Evolutionary conservation across 2,113 vertebrate species (phyloP).

Genomic region (Actinemys pallida): DNA sequence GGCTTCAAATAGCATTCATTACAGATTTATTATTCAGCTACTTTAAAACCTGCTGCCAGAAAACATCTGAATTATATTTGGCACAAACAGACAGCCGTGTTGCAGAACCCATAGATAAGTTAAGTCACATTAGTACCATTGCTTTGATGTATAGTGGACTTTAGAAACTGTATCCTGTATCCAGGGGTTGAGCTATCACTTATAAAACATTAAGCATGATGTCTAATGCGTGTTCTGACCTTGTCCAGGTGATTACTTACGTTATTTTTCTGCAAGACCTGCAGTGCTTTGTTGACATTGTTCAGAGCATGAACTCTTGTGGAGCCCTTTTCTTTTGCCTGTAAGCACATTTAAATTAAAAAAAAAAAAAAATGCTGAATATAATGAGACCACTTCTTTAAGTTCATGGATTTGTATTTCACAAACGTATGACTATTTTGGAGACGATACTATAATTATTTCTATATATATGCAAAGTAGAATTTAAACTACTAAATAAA

Average conservation of each 20-base stretch:
- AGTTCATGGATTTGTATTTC: not conserved
- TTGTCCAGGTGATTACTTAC: slow-evolving; percentile 82
- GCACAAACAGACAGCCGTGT: not conserved
- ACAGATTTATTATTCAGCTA: not conserved
- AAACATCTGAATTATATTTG: not conserved
- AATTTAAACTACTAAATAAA: not conserved
- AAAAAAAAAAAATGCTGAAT: not conserved
- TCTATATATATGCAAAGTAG: not conserved
- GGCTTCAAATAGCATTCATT: not conserved
- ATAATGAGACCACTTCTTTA: not conserved
- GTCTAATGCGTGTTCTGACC: not conserved
- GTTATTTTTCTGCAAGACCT: slow-evolving; percentile 95
- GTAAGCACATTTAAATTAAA: slow-evolving; percentile 64
- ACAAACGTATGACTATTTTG: not conserved
- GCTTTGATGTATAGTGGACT: not conserved
- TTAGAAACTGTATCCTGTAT: not conserved
- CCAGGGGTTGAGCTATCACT: not conserved
- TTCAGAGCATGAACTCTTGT: slow-evolving; percentile 97
- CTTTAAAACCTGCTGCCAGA: not conserved
- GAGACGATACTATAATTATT: not conserved
- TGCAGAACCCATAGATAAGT: not conserved
- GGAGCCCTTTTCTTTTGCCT: slow-evolving; percentile 97
- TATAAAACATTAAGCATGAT: not conserved
- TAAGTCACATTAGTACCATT: slow-evolving; percentile 1
- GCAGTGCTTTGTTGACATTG: slow-evolving; percentile 98